Percentiles rank a stretch among this genome's conserved stretches.
Evolutionary conservation across 2,888 invertebrate genomes (phyloP).

Genomic region (Barypeithes pellucidus): DNA sequence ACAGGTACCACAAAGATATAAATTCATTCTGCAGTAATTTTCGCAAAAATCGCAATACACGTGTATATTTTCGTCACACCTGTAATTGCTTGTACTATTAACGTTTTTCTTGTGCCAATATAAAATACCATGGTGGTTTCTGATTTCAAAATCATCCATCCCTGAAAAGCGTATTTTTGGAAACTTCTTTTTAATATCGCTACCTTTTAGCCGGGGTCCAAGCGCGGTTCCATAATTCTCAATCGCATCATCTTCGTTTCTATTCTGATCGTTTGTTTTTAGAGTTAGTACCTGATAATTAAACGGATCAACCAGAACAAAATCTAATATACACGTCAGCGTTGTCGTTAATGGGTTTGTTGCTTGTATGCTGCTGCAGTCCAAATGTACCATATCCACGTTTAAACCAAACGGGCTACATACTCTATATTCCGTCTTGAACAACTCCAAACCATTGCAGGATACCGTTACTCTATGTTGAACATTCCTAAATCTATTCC

Average conservation of each 20-base stretch:
- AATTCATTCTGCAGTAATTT: background rate
- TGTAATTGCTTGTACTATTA: background rate
- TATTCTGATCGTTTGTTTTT: no score
- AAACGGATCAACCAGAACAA: no score
- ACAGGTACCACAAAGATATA: no score
- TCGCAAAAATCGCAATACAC: constrained; percentile 9
- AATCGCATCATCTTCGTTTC: background rate
- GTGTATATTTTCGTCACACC: background rate
- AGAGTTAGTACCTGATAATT: no score
- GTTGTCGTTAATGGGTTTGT: no score
- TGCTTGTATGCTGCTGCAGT: background rate
- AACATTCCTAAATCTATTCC: background rate
- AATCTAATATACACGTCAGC: no score
- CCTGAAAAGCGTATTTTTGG: background rate
- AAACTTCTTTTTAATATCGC: background rate
- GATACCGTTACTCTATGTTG: background rate
- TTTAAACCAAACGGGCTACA: background rate
- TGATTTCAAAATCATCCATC: no score
- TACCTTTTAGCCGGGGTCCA: no score
- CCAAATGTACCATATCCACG: background rate
- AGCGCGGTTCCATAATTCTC: background rate
- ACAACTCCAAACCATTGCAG: background rate
- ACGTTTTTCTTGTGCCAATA: no score
- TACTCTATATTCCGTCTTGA: background rate
- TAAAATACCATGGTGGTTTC: no score